phyloP scores from a whole-genome alignment of 2,888 invertebrate species.

The Drosophila maculinotata region DNA sequence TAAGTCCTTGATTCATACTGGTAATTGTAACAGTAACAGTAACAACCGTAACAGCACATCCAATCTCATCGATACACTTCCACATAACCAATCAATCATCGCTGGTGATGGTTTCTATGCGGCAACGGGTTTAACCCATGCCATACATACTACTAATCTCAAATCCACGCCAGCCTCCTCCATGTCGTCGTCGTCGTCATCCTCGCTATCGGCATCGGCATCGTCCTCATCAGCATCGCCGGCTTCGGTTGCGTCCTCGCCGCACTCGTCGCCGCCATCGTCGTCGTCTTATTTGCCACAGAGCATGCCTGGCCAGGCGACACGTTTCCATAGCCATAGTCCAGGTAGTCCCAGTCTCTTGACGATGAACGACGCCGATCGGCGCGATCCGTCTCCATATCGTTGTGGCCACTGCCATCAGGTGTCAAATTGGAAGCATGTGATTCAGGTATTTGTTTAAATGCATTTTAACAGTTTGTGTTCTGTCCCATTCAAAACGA shows the following conservation, averaged over 20 bases:
- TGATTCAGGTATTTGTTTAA: constrained; percentile 89
- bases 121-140: constrained; percentile 69
- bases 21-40: constrained; percentile 31
- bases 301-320: constrained; percentile 41
- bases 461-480: constrained; percentile 69
- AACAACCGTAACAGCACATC: constrained; percentile 45
- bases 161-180: constrained; percentile 62
- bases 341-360: constrained; percentile 76
- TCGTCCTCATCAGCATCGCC: constrained; percentile 57
- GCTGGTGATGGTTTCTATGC: constrained; percentile 70
- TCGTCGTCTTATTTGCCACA: constrained; percentile 47
- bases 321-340: constrained; percentile 73
- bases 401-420: constrained; percentile 93
- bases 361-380: constrained; percentile 83
- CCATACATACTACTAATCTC: constrained; percentile 66
- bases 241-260: constrained; percentile 50
- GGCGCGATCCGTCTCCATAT: constrained; percentile 87
- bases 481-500: constrained; percentile 67
- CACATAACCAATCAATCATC: constrained; percentile 42
- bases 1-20: constrained; percentile 63
- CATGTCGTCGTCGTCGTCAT: constrained; percentile 56
- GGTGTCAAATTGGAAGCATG: constrained; percentile 94
- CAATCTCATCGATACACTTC: constrained; percentile 57
- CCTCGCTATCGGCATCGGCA: constrained; percentile 43
- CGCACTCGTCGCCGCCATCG: constrained; percentile 46